Conservation (phyloP, 2,113 vertebrate genomes). For the Nettapus auritus region DNA sequence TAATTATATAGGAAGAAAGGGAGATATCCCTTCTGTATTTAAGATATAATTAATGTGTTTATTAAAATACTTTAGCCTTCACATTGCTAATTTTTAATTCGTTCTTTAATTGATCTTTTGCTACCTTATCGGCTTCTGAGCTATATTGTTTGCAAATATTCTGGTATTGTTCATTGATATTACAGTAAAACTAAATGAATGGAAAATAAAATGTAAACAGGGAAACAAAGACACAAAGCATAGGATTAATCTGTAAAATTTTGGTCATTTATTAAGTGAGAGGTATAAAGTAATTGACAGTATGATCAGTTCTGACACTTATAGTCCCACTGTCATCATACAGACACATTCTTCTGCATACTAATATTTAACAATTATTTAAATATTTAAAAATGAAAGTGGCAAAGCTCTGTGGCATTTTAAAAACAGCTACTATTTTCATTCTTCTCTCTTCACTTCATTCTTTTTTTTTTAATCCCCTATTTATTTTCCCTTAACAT, state of each 20-base stretch:
- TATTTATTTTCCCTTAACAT: neutral
- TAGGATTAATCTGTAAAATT: neutral
- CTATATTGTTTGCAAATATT: neutral
- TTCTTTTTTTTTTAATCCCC: accelerated
- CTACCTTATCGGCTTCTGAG: neutral
- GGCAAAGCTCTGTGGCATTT: neutral
- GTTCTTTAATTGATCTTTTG: neutral
- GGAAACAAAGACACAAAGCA: neutral
- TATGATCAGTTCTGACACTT: neutral
- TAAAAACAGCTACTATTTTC: neutral
- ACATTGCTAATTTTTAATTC: neutral
- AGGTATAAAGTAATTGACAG: neutral
- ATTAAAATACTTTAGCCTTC: neutral
- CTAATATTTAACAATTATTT: neutral
- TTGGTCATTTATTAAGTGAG: neutral
- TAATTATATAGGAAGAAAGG: neutral
- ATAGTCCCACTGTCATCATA: neutral
- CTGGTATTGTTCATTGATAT: neutral
- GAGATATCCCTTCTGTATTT: neutral
- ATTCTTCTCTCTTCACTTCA: neutral
- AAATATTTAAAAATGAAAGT: neutral
- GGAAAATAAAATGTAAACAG: neutral
- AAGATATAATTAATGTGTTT: neutral
- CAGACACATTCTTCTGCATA: neutral
- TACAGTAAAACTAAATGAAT: neutral